These are phyloP conservation scores for Trichonephila clavipes DNA, from an alignment of 1,140 invertebrate species.

Conservation along the genomic window DNA sequence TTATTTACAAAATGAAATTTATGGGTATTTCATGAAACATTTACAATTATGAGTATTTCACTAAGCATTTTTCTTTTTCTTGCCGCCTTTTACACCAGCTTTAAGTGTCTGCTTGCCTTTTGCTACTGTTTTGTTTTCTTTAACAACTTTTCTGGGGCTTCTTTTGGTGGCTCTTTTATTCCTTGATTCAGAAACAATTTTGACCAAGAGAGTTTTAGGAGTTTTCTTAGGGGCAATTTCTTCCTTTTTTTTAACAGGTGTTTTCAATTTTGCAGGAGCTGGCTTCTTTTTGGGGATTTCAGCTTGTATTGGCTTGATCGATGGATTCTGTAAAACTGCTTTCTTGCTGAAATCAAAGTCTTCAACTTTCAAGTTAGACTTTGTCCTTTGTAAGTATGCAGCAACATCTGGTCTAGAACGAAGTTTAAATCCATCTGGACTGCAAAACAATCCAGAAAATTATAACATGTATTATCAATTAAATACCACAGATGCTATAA, in stretches of 20 bases:
- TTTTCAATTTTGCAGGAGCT: constrained; percentile 5
- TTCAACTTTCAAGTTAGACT: constrained; percentile 61
- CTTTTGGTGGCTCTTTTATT: constrained; percentile 13
- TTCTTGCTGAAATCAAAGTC: constrained; percentile 69
- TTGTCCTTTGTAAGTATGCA: constrained; percentile 48
- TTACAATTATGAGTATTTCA: not conserved
- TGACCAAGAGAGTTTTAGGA: constrained; percentile 41
- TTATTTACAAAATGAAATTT: constrained; percentile 43
- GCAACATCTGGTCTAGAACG: constrained; percentile 67
- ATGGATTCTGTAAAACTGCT: not conserved
- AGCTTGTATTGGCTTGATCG: not conserved
- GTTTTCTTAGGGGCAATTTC: not conserved
- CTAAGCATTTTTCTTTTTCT: constrained; percentile 45
- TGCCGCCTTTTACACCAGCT: not conserved
- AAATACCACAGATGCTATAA: too few species aligned
- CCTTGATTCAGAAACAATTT: constrained; percentile 40
- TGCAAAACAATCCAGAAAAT: not conserved
- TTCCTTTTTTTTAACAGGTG: constrained; percentile 19
- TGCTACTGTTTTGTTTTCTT: not conserved
- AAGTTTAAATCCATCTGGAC: constrained; percentile 69
- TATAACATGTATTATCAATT: not conserved
- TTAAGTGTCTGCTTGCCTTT: not conserved
- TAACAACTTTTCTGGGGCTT: not conserved
- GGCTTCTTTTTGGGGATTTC: constrained; percentile 30
- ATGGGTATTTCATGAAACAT: constrained; percentile 39